Conservation (phyloP, 2,888 invertebrate species). For the Stenolophus ochropezus region DNA sequence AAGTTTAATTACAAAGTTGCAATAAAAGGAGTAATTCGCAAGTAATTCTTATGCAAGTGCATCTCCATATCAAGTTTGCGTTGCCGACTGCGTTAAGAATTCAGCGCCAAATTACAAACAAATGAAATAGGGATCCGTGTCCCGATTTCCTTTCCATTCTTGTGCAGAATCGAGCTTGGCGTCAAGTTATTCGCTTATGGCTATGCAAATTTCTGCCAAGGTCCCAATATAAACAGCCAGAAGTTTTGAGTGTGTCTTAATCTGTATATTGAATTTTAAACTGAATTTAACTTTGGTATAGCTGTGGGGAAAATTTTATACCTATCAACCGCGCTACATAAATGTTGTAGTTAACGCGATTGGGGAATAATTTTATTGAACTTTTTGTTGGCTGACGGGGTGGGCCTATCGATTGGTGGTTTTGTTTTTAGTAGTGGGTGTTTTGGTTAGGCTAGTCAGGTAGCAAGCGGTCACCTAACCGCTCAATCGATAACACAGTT, state of each 20-base stretch:
- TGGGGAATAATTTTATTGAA: neutral
- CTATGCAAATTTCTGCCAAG: conserved; percentile 55
- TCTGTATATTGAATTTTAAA: conserved; percentile 60
- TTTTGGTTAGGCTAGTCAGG: conserved; percentile 52
- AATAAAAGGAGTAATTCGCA: neutral
- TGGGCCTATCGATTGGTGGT: neutral
- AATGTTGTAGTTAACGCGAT: conserved; percentile 32
- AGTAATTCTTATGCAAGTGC: neutral
- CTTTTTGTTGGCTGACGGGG: neutral
- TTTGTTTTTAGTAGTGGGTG: neutral
- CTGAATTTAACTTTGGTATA: conserved; percentile 55
- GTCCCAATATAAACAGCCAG: conserved; percentile 49
- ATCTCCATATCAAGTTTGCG: neutral
- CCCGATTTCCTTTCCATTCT: neutral
- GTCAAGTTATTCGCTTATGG: conserved; percentile 43
- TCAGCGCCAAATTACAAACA: conserved; percentile 17
- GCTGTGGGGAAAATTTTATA: conserved; percentile 41
- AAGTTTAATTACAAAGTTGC: neutral
- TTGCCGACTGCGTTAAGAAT: neutral
- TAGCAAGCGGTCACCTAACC: conserved; percentile 51
- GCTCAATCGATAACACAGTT: conserved; percentile 56
- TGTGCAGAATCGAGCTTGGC: conserved; percentile 23
- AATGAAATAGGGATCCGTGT: conserved; percentile 37
- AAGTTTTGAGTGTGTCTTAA: conserved; percentile 58
- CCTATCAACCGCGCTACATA: conserved; percentile 26